These are phyloP conservation scores for Pararge aegeria DNA, from an alignment of 1,140 invertebrate species.

Conservation along the genomic window DNA sequence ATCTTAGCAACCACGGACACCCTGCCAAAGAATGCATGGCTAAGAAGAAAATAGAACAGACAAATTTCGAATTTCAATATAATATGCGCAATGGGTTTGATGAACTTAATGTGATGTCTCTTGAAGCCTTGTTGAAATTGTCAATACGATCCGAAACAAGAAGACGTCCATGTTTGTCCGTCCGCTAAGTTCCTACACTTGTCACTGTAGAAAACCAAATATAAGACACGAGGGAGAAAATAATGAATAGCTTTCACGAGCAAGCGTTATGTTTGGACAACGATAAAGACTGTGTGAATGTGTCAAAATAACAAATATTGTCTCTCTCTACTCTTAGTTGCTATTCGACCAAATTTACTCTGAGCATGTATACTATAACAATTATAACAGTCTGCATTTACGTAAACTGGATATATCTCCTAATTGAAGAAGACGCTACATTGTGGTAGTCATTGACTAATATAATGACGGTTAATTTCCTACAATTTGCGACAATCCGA, in stretches of 20 bases:
- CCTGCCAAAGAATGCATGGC: too few species aligned
- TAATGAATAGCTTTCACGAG: conserved; percentile 73
- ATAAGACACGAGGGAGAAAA: conserved; percentile 55
- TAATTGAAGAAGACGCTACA: too few species aligned
- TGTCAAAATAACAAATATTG: conserved; percentile 78
- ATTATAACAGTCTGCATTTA: background rate
- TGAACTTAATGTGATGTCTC: too few species aligned
- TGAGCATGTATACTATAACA: background rate
- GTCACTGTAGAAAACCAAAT: conserved; percentile 74
- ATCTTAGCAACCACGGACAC: too few species aligned
- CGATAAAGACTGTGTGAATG: conserved; percentile 77
- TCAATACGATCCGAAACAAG: conserved; percentile 33
- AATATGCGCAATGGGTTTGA: too few species aligned
- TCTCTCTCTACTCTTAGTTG: conserved; percentile 48
- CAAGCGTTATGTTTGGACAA: conserved; percentile 72
- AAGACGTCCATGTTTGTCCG: conserved; percentile 59
- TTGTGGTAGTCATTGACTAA: too few species aligned
- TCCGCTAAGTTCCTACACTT: conserved; percentile 69
- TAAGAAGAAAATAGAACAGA: too few species aligned
- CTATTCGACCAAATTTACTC: conserved; percentile 23
- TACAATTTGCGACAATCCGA: too few species aligned
- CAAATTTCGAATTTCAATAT: too few species aligned
- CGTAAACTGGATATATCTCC: background rate
- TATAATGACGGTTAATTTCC: too few species aligned
- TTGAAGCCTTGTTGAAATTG: background rate